Base-by-base conservation (phyloP, 2,888 invertebrate species). In the Patella caerulea region DNA sequence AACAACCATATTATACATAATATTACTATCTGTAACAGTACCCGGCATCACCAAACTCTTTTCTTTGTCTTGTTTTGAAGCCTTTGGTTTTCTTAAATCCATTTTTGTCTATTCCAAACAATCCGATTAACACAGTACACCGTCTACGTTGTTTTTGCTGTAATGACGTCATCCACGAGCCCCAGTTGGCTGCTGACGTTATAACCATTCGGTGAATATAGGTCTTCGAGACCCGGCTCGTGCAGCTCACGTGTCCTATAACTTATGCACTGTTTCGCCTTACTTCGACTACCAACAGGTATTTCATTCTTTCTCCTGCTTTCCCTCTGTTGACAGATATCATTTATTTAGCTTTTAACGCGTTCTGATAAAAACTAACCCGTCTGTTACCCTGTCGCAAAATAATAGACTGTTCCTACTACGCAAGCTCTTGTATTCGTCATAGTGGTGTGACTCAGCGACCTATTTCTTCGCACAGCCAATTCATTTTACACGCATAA, bases 1-100 rank as follows among this genome's bases (percentile, higher is more conserved):
- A 19, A 78, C 75, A 2, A 80, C 78, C 70, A 82, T 45, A 71
- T 74, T 75, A 24, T 82, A 79, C 19, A 78, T 79, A 53, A 82
- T 81, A 45, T 45, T 45, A 55, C 82, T 82, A 11, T 81, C 82
- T 54, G 19, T 65, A 12, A 65, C 19, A 19, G 65, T 24, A 65
- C 65, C 65, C 24, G 65, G 65, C 65, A 65, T 65, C 65, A 11
- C 65, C 24, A 24, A 19, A 24, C 65, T 65, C 12, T 19, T 65
- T 24, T 65, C 65, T 65, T 65, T 65, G 19, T 65, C 65, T 3
- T 24, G 19, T 65, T 65, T 65, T 19, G 65, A 24, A 24, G 24
- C 19, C 65, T 65, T 65, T 65, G 65, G 65, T 65, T 65, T 65
- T 24, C 65, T 19, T 14, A 65, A 65, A 65, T 65, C 65, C 65